These are phyloP conservation scores for Crematogaster levior DNA, from an alignment of 2,888 invertebrate species.

Conservation along the genomic window DNA sequence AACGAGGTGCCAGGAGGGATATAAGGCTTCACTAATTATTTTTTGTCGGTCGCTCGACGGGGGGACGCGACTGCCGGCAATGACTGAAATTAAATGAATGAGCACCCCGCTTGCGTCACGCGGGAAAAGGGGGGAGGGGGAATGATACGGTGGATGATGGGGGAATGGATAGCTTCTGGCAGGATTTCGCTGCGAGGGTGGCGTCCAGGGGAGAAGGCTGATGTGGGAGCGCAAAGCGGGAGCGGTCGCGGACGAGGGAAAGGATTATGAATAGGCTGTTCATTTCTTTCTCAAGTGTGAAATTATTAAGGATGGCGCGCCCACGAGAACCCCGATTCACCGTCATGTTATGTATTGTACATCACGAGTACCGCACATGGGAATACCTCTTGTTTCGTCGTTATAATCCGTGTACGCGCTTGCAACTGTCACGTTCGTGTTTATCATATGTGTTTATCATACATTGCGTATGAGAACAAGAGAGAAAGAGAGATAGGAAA, in stretches of 20 bases:
- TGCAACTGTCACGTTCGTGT: conserved; percentile 19
- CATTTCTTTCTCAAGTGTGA: conserved; percentile 75
- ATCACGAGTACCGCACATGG: conserved; percentile 15
- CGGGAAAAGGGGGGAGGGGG: conserved; percentile 33
- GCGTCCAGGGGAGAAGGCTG: conserved; percentile 36
- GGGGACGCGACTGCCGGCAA: conserved; percentile 82
- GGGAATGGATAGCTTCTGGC: conserved; percentile 67
- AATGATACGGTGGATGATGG: conserved; percentile 43
- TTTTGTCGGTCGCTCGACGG: conserved; percentile 85
- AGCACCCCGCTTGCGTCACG: conserved; percentile 75
- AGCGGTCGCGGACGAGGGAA: conserved; percentile 59
- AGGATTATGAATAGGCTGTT: conserved; percentile 78
- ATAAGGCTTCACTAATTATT: conserved; percentile 85
- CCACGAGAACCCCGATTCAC: conserved; percentile 57
- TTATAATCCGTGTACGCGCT: conserved; percentile 27
- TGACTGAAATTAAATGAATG: conserved; percentile 85
- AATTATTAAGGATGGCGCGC: conserved; percentile 74
- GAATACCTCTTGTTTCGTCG: conserved; percentile 28
- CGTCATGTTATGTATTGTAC: conserved; percentile 13
- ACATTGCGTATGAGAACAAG: not conserved
- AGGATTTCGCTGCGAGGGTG: conserved; percentile 60
- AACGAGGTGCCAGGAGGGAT: conserved; percentile 74
- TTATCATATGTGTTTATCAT: conserved; percentile 28
- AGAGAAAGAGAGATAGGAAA: not conserved
- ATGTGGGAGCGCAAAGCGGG: conserved; percentile 16